Conservation (phyloP, 2,797 vertebrate species). For the Cossypha dichroa region DNA sequence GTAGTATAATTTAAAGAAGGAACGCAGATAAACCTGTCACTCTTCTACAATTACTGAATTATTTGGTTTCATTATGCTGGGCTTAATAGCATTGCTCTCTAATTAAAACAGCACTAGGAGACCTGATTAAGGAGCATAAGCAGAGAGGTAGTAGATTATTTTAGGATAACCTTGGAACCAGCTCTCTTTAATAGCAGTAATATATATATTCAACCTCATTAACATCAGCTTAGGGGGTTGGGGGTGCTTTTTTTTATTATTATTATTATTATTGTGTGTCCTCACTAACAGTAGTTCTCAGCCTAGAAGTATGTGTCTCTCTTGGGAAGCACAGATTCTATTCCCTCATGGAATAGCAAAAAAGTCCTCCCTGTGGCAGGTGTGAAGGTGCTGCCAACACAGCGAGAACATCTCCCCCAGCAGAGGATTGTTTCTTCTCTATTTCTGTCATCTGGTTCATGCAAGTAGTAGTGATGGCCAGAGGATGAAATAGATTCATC, state of each 20-base stretch:
- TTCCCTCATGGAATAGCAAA: background rate
- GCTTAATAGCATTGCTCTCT: background rate
- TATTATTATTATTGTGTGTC: background rate
- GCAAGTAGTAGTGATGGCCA: background rate
- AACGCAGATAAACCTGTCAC: background rate
- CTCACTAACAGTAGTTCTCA: background rate
- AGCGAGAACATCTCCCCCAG: no score
- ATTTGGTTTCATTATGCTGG: conserved; percentile 14
- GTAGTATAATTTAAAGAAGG: background rate
- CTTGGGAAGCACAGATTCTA: background rate
- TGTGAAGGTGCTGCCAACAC: background rate
- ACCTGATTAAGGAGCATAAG: background rate
- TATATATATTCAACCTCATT: background rate
- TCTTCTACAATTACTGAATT: background rate
- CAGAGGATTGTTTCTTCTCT: background rate
- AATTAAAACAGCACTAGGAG: background rate
- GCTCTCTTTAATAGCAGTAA: background rate
- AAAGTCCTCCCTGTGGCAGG: background rate
- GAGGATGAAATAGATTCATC: background rate
- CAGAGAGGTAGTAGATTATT: background rate
- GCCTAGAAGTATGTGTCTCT: background rate
- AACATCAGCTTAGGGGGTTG: background rate
- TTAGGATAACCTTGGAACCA: background rate
- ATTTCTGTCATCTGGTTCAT: background rate
- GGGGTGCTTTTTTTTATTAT: background rate